Conservation (phyloP, 2,888 invertebrate species). For the Amiota communis region DNA sequence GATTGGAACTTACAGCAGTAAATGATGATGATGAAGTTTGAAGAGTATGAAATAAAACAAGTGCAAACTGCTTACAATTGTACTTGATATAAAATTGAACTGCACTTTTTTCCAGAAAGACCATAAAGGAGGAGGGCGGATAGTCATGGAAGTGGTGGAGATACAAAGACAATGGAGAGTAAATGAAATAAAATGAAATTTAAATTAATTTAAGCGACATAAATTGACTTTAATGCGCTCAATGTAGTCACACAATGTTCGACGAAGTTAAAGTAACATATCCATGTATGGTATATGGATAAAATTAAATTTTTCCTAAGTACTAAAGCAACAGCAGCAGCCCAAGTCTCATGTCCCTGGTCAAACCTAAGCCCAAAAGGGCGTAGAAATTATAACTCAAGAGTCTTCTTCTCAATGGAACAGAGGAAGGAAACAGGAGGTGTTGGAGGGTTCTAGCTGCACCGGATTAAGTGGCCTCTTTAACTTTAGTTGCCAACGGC, state of each 20-base stretch:
- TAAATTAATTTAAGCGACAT: conserved; percentile 8
- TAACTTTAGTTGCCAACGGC: conserved; percentile 13
- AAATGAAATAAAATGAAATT: conserved; percentile 5
- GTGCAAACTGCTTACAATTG: conserved; percentile 39
- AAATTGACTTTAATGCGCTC: conserved; percentile 1
- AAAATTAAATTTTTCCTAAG: too few relatives aligned
- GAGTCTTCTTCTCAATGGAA: too few relatives aligned
- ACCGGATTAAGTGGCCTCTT: conserved; percentile 22
- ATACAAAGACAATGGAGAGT: not conserved
- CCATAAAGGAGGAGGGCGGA: too few relatives aligned
- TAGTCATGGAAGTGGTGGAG: not conserved
- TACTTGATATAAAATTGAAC: not conserved
- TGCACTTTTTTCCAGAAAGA: too few relatives aligned
- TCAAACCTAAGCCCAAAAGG: not conserved
- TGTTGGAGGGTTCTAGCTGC: not conserved
- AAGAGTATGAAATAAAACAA: conserved; percentile 53
- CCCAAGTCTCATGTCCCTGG: too few relatives aligned
- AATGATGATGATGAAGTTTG: conserved; percentile 29
- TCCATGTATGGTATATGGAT: too few relatives aligned
- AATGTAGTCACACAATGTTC: too few relatives aligned
- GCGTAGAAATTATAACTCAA: too few relatives aligned
- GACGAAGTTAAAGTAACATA: too few relatives aligned
- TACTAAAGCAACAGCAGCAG: too few relatives aligned
- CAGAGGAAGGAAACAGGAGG: too few relatives aligned
- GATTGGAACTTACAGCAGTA: not conserved